These are phyloP conservation scores for Drosophila testacea DNA, from an alignment of 2,888 invertebrate genomes.

Conservation along the genomic window DNA sequence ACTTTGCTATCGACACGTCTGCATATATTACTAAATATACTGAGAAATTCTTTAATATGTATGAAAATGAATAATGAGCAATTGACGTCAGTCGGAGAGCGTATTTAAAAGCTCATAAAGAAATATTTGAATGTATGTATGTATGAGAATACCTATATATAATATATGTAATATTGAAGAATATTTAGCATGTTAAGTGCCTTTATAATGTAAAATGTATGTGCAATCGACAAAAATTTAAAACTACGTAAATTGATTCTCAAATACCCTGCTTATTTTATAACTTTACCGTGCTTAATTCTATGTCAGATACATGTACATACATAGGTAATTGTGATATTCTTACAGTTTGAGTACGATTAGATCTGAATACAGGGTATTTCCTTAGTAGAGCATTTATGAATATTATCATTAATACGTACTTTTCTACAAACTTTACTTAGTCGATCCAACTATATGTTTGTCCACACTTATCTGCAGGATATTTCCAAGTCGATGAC, in stretches of 20 bases:
- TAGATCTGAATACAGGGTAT: too few species aligned
- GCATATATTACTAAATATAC: not conserved
- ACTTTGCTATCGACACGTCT: slow-evolving; percentile 7
- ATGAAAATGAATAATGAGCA: slow-evolving; percentile 25
- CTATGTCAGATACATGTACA: too few species aligned
- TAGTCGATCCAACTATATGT: too few species aligned
- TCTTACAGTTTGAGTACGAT: too few species aligned
- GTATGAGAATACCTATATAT: not conserved
- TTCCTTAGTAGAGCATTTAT: too few species aligned
- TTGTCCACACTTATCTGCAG: not conserved
- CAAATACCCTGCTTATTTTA: not conserved
- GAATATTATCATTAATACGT: not conserved
- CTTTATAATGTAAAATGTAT: not conserved
- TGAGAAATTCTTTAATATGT: not conserved
- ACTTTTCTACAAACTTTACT: too few species aligned
- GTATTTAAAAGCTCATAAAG: slow-evolving; percentile 10
- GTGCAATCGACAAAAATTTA: not conserved
- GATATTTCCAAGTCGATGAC: not conserved
- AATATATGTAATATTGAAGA: not conserved
- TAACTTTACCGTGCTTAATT: not conserved
- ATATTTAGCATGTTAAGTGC: not conserved
- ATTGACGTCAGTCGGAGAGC: slow-evolving; percentile 52
- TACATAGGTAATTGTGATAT: too few species aligned
- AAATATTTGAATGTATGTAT: slow-evolving; percentile 11
- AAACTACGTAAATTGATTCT: not conserved